phyloP scores from a whole-genome alignment of 2,113 vertebrate genomes.

The Axis porcinus region DNA sequence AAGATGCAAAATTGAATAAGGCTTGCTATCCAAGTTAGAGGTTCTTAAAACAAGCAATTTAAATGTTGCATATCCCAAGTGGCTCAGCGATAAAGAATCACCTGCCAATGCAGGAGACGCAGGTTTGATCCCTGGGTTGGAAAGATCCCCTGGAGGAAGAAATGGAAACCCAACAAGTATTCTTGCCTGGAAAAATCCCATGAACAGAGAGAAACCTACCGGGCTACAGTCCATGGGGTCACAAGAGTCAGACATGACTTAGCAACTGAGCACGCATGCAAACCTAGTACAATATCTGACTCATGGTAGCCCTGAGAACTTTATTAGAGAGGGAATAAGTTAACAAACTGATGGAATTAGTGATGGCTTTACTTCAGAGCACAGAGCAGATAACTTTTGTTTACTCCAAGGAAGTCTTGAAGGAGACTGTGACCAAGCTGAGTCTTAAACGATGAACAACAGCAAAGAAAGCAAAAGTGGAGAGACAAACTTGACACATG shows the following conservation, averaged over 20 bases:
- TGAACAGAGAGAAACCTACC: neutral
- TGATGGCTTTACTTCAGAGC: neutral
- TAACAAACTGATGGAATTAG: neutral
- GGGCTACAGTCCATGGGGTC: neutral
- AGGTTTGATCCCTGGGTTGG: neutral
- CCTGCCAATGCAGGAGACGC: neutral
- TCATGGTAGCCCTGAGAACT: too few relatives aligned
- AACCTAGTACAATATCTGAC: neutral
- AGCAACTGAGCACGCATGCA: neutral
- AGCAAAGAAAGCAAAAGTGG: neutral
- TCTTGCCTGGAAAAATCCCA: neutral
- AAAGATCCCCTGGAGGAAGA: neutral
- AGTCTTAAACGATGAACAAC: neutral
- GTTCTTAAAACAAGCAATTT: neutral
- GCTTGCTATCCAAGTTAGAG: neutral
- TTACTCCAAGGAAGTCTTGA: neutral
- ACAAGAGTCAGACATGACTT: neutral
- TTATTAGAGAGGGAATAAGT: neutral
- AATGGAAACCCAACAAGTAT: neutral
- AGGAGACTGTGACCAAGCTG: neutral
- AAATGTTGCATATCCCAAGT: neutral
- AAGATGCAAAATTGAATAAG: neutral
- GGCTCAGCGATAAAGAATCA: neutral
- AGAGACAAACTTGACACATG: neutral
- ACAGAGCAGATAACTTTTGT: neutral